Evolutionary conservation across 2,797 vertebrate genomes (phyloP), one percentile per base, ranked within the genome.

Genomic region (Oceanodroma leucorhoa): DNA sequence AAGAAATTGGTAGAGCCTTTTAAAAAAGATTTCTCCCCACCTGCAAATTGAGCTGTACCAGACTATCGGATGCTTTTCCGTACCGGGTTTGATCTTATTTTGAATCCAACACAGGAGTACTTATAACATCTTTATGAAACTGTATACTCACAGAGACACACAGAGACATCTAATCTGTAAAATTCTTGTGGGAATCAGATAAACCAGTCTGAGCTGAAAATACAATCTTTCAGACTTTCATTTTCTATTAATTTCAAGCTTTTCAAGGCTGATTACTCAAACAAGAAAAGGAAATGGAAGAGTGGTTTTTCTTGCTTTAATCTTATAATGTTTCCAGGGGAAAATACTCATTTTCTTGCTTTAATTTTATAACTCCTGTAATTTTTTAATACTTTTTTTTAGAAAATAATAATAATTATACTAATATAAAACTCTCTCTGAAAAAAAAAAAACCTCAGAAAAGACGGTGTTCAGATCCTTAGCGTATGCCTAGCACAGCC

Each of bases 181-280:
- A 67, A 87, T 55, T 80, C 48, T 60, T 77, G 30, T 77, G 76
- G 92, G 60, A 92, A 93, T 88, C 70, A 80, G 72, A 87, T 75
- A 92, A 94, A 88, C 38, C 36, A 53, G 26, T 60, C 61, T 21
- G 36, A 91, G 27, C 4, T 71, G 53, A 93, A 94, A 89, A 94
- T 15, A 66, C 6, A 79, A 34, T 89, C 73, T 91, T 88, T 72
- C 78, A 87, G 34, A 43, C 48, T 90, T 92, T 65, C 50, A 54
- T 73, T 77, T 90, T 78, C 79, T 76, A 73, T 75, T 92, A 81
- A 93, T 96, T 54, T 94, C 60, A 88, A 89, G 54, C 34, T 87
- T 96, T 93, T 90, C 72, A 80, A 87, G 54, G 22, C 51, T 75
- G 73, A 90, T 91, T 83, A 77, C 38, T 93, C 83, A 86, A 92